These are phyloP conservation scores for Megalops atlanticus DNA, from an alignment of 2,113 vertebrate species.

Conservation along the genomic window DNA sequence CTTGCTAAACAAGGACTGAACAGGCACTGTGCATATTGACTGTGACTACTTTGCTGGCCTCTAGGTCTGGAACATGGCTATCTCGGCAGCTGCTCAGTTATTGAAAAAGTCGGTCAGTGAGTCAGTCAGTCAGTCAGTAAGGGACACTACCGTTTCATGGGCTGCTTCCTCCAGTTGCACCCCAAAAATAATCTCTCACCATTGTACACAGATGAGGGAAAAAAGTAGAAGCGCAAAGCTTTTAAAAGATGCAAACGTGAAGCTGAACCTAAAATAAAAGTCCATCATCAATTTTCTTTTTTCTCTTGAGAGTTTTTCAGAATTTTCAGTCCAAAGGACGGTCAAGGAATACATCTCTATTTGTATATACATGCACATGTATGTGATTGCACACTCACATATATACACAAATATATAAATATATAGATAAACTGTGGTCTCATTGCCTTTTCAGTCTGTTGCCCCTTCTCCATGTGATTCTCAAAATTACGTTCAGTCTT, in stretches of 20 bases:
- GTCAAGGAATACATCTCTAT: slow-evolving; percentile 60
- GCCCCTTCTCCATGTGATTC: slow-evolving; percentile 66
- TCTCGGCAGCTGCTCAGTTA: too few species aligned
- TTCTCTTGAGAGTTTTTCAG: slow-evolving; percentile 56
- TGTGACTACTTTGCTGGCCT: neutral
- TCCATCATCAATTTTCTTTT: slow-evolving; percentile 67
- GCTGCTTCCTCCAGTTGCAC: neutral
- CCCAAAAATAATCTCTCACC: slow-evolving; percentile 80
- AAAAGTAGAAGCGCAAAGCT: slow-evolving; percentile 58
- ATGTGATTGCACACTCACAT: slow-evolving; percentile 41
- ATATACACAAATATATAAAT: slow-evolving; percentile 45
- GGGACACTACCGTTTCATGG: neutral
- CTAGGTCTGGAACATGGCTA: too few species aligned
- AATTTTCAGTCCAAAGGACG: slow-evolving; percentile 65
- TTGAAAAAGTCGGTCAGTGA: neutral
- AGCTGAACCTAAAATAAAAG: slow-evolving; percentile 47
- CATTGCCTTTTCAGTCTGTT: slow-evolving; percentile 27
- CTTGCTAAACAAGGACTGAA: slow-evolving; percentile 49
- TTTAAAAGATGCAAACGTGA: slow-evolving; percentile 64
- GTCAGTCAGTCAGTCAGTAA: neutral
- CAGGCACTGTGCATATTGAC: neutral
- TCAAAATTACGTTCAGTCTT: slow-evolving; percentile 36
- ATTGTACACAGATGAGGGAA: slow-evolving; percentile 67
- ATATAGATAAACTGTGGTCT: slow-evolving; percentile 34
- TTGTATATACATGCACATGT: slow-evolving; percentile 64